A percentile compares a stretch with the other conserved stretches of the same genome.
These are phyloP conservation scores for Aptenodytes patagonicus DNA, from an alignment of 2,113 vertebrate species.

Conservation along the genomic window DNA sequence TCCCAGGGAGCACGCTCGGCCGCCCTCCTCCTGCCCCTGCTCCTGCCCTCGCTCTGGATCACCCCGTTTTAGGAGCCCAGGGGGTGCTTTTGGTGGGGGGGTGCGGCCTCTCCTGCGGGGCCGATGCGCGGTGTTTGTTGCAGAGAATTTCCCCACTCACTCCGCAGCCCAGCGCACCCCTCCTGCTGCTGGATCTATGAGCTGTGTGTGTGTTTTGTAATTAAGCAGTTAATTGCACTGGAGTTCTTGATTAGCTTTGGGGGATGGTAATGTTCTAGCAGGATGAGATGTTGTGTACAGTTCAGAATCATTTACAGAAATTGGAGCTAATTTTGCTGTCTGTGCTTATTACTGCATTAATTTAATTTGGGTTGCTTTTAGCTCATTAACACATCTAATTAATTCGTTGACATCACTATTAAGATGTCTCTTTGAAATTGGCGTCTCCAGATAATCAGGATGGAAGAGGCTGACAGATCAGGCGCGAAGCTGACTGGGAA, in stretches of 20 bases:
- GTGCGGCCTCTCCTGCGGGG: not conserved
- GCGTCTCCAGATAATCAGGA: conserved; percentile 99
- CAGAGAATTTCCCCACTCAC: not conserved
- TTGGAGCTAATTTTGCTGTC: conserved; percentile 99
- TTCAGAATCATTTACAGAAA: conserved; percentile 99
- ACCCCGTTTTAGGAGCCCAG: not conserved
- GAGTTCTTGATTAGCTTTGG: conserved; percentile 99
- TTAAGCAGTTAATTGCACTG: conserved; percentile 99
- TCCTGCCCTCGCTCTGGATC: accelerated
- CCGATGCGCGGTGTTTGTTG: not conserved
- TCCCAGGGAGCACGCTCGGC: not conserved
- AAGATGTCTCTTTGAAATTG: conserved; percentile 99
- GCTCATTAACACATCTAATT: conserved; percentile 99
- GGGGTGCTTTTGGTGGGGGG: not conserved
- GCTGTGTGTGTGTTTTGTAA: conserved; percentile 85
- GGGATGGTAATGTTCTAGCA: conserved; percentile 96
- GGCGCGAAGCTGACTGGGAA: conserved; percentile 85
- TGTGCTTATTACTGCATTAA: conserved; percentile 99
- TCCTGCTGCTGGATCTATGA: conserved; percentile 68
- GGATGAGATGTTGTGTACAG: conserved; percentile 99
- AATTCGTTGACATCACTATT: conserved; percentile 99
- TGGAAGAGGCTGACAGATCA: conserved; percentile 94
- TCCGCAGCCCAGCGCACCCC: not conserved
- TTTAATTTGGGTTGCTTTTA: conserved; percentile 99
- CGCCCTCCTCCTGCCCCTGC: not conserved